Conservation (phyloP, 2,888 invertebrate species). For the Drosophila longiperda region DNA sequence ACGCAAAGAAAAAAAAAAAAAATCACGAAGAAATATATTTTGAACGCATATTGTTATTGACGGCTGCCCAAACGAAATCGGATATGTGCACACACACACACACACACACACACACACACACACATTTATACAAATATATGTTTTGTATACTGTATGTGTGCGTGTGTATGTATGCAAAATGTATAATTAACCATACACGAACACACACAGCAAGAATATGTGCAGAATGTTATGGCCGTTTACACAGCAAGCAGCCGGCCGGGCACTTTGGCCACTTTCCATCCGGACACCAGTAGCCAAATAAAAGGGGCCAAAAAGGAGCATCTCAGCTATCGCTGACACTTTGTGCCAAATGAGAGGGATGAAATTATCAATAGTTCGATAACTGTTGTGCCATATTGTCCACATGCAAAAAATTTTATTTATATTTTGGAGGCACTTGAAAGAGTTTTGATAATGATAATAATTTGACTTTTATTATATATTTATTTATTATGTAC, state of each 20-base stretch:
- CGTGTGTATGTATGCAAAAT: constrained; percentile 57
- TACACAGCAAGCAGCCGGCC: constrained; percentile 61
- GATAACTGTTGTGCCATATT: not conserved
- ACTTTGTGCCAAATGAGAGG: not conserved
- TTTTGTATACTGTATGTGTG: not conserved
- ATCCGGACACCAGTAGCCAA: constrained; percentile 30
- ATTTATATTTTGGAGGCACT: not conserved
- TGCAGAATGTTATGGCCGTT: constrained; percentile 73
- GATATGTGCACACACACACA: constrained; percentile 60
- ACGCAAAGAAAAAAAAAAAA: constrained; percentile 3
- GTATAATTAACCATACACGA: constrained; percentile 74
- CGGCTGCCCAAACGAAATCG: constrained; percentile 62
- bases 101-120: constrained; percentile 29
- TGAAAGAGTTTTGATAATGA: not conserved
- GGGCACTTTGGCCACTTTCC: constrained; percentile 57
- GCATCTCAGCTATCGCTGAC: constrained; percentile 13
- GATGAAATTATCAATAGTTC: not conserved
- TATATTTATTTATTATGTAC: too few species aligned
- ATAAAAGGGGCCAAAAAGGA: constrained; percentile 12
- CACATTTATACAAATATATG: constrained; percentile 9
- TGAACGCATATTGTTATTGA: constrained; percentile 78
- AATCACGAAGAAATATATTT: constrained; percentile 21
- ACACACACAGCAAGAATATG: constrained; percentile 45
- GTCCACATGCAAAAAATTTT: not conserved
- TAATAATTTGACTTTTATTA: not conserved